These are phyloP conservation scores for Furcifer pardalis DNA, from an alignment of 2,797 vertebrate species.

Conservation along the genomic window DNA sequence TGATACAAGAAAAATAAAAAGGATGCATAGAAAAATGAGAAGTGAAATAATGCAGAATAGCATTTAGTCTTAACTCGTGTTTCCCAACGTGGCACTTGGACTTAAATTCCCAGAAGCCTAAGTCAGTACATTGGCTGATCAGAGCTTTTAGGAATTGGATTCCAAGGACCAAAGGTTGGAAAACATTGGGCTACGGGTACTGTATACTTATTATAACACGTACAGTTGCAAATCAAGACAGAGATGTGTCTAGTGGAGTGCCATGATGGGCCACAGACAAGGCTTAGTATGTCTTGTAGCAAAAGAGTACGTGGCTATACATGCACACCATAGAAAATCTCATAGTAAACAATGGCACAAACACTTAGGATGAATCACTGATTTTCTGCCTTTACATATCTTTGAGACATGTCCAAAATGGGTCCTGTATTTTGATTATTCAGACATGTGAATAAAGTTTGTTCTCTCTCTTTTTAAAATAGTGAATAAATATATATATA, in stretches of 20 bases:
- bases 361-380: neutral
- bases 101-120: too few species aligned
- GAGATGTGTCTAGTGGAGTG: neutral
- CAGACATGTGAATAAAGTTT: neutral
- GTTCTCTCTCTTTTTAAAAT: neutral
- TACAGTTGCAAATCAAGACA: too few species aligned
- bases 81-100: too few species aligned
- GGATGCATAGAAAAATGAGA: neutral
- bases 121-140: too few species aligned
- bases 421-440: neutral
- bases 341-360: too few species aligned
- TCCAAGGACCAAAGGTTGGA: neutral
- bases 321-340: neutral
- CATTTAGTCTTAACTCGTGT: neutral
- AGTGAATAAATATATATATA: slow-evolving; percentile 12
- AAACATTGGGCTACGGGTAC: too few species aligned
- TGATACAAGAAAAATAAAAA: slow-evolving; percentile 27
- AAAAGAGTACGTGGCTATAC: neutral
- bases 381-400: neutral
- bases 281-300: neutral
- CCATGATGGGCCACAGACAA: neutral
- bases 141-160: too few species aligned
- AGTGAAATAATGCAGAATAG: neutral
- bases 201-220: too few species aligned
- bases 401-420: neutral